phyloP scores from a whole-genome alignment of 2,888 invertebrate genomes.

The Caenorhabditis sp. region DNA sequence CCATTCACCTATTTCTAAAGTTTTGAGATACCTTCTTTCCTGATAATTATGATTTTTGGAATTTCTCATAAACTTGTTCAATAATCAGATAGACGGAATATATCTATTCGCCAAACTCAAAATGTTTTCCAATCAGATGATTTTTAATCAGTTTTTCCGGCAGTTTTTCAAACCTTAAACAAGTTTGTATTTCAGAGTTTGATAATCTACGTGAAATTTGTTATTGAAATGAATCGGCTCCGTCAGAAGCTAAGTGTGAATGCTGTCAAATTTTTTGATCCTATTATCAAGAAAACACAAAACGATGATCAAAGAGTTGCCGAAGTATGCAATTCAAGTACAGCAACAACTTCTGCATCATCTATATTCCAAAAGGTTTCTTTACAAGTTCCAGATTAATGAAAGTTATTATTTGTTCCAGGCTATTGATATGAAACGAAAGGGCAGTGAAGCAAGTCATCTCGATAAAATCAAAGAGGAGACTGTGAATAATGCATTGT shows the following conservation, averaged over 20 bases:
- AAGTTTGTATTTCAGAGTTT: conserved; percentile 40
- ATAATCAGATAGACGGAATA: too few species aligned
- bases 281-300: conserved; percentile 48
- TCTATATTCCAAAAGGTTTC: background rate
- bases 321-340: conserved; percentile 13
- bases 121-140: background rate
- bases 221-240: conserved; percentile 50
- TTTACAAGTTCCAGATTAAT: too few species aligned
- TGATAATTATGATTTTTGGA: too few species aligned
- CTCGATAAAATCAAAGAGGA: conserved; percentile 19
- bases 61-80: too few species aligned
- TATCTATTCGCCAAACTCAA: too few species aligned
- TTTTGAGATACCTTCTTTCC: too few species aligned
- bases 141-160: background rate
- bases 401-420: too few species aligned
- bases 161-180: background rate
- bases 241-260: conserved; percentile 28
- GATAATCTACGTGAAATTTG: conserved; percentile 52
- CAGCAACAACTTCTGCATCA: conserved; percentile 7
- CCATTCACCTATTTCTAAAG: too few species aligned
- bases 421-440: conserved; percentile 25
- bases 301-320: conserved; percentile 44
- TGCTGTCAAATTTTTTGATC: conserved; percentile 52
- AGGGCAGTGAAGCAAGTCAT: conserved; percentile 13
- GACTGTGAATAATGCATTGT: background rate